phyloP scores from a whole-genome alignment of 1,140 invertebrate genomes.

The Drosophila tsacasi region DNA sequence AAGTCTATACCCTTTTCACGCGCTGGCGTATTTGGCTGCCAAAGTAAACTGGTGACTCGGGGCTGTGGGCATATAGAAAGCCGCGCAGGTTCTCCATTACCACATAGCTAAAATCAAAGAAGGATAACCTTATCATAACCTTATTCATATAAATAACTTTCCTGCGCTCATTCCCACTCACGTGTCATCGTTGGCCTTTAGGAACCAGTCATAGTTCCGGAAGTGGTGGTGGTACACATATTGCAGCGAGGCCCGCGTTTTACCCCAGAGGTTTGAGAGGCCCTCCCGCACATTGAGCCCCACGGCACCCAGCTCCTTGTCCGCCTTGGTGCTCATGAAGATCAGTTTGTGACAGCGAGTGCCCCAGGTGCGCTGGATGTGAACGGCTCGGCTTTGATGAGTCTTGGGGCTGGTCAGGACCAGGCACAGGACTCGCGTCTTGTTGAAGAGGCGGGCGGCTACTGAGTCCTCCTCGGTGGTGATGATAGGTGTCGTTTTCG shows the following conservation, averaged over 20 bases:
- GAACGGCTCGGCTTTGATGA: neutral
- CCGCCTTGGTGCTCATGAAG: slow-evolving; percentile 93
- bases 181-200: slow-evolving; percentile 98
- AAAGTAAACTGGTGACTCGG: slow-evolving; percentile 92
- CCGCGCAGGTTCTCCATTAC: slow-evolving; percentile 95
- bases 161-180: slow-evolving; percentile 94
- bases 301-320: slow-evolving; percentile 88
- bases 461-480: neutral
- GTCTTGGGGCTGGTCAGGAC: slow-evolving; percentile 39
- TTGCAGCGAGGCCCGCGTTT: slow-evolving; percentile 96
- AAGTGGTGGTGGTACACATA: slow-evolving; percentile 93
- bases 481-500: neutral
- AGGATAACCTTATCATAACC: neutral
- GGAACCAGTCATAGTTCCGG: slow-evolving; percentile 94
- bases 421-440: slow-evolving; percentile 56
- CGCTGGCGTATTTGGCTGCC: slow-evolving; percentile 93
- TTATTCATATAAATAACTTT: too few relatives aligned
- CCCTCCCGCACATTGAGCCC: slow-evolving; percentile 92
- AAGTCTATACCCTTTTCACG: slow-evolving; percentile 5
- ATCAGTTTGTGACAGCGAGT: slow-evolving; percentile 95
- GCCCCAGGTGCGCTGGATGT: slow-evolving; percentile 96
- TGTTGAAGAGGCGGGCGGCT: neutral
- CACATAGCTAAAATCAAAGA: slow-evolving; percentile 38
- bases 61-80: slow-evolving; percentile 91
- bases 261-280: slow-evolving; percentile 95